Conservation (phyloP, 2,113 vertebrate species). For the human (Homo sapiens) region GRCh38 chr11:132602501-132603000, state of each 20-base stretch:
- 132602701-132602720: neutral
- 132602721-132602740: neutral
- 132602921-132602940: neutral
- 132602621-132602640: neutral
- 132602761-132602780: neutral
- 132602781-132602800: neutral
- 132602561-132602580: neutral
- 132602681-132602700: neutral
- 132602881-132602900: neutral
- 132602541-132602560: neutral
- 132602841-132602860: rapidly evolving
- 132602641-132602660: neutral
- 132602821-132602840: rapidly evolving
- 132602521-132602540: neutral
- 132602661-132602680: neutral
- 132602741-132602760: neutral
- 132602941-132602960: neutral
- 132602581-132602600: neutral
- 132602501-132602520: conserved; percentile 14
- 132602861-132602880: neutral
- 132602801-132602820: neutral
- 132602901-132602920: rapidly evolving
- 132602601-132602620: rapidly evolving
- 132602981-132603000: neutral
- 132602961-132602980: neutral